Base-by-base conservation (phyloP, 1,140 invertebrate species). In the Euschistus heros region DNA sequence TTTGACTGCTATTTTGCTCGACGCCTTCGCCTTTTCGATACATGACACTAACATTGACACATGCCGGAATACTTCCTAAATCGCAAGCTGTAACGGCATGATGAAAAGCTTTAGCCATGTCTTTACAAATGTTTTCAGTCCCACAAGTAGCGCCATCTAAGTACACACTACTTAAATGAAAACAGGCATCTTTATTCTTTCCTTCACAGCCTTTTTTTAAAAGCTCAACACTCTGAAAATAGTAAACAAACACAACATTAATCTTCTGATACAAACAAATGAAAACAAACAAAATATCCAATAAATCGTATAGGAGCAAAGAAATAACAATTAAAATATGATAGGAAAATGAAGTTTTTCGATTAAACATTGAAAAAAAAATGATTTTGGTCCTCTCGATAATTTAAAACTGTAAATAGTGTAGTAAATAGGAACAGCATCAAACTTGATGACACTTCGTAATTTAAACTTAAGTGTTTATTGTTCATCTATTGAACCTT, bases 1-100 rank as follows among this genome's bases (percentile, higher is more conserved):
- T 85, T 69, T 89, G 73, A 64, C 84, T 80, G 47, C 77, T 66
- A 75, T 90, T 84, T 71, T 89, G 84, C 60, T 84, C 80, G 0
- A 84, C 85, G 0, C 91, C 80, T 54, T 80, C 77, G 17, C 80
- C 80, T 68, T 74, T 75, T 50, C 68, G 71, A 73, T 92, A 91
- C 88, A 92, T 91, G 69, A 87, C 82, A 68, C 89, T 87, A 2
- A 94, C 72, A 79, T 95, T 95, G 0, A 84, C 84, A 78, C 93
- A 96, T 2, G 89, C 88, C 72, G 87, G 88, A 64, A 90, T 82
- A 74, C 8, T 59, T 4, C 85, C 86, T 13, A 86, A 73, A 68
- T 92, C 85, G 75, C 93, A 96, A 0, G 84, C 86, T 73, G 84
- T 87, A 46, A 81, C 72, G 0, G 88, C 84, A 69, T 83, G 85